Conservation (phyloP, 2,888 invertebrate species). For the Clepsis dumicolana region DNA sequence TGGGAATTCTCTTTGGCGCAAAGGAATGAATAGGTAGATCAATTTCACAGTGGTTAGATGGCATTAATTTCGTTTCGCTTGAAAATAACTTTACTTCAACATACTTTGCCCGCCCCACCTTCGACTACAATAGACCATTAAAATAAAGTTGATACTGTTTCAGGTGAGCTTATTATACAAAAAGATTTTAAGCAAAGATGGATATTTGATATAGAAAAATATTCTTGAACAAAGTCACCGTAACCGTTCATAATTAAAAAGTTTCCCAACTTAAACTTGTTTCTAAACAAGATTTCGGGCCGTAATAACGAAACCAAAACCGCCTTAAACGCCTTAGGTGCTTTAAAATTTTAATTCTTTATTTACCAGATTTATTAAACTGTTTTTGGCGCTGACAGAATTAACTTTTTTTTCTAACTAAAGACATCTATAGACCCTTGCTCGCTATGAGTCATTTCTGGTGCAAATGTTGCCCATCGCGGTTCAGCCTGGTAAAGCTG, state of each 20-base stretch:
- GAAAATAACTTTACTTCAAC: not conserved
- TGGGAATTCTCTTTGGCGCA: too few relatives aligned
- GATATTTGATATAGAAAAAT: slow-evolving; percentile 6
- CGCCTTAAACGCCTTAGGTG: not conserved
- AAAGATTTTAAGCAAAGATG: not conserved
- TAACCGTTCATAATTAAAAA: not conserved
- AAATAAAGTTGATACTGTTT: too few relatives aligned
- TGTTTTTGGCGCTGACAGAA: not conserved
- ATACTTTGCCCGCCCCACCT: too few relatives aligned
- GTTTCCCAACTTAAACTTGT: not conserved
- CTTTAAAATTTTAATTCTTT: not conserved
- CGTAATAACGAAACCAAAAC: not conserved
- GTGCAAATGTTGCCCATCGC: too few relatives aligned
- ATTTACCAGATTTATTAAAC: not conserved
- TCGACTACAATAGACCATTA: too few relatives aligned
- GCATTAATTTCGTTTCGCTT: too few relatives aligned
- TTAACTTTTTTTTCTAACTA: not conserved
- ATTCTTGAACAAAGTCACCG: not conserved
- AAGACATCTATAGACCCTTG: not conserved
- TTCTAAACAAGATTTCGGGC: not conserved
- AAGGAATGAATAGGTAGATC: too few relatives aligned
- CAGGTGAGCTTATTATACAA: not conserved
- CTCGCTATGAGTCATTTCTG: not conserved
- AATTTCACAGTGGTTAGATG: too few relatives aligned
- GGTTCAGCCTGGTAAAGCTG: too few relatives aligned